Percentiles rank a stretch among this genome's conserved stretches.
These are phyloP conservation scores for Elgaria multicarinata DNA, from an alignment of 2,113 vertebrate species.

Conservation along the genomic window DNA sequence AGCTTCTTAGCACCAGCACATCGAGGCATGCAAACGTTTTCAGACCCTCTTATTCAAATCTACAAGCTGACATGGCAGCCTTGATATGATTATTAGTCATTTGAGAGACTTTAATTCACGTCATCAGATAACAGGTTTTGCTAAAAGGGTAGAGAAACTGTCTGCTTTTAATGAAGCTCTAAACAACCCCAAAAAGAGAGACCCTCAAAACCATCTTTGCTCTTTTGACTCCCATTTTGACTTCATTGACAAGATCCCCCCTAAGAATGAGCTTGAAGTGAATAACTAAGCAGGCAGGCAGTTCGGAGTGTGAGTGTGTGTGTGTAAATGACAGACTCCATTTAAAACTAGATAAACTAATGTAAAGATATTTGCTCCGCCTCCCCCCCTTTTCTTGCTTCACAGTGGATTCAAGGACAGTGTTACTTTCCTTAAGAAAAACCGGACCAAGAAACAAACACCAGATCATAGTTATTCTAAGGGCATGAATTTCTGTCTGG, in stretches of 20 bases:
- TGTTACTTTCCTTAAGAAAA: background rate
- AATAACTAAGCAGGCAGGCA: constrained; percentile 76
- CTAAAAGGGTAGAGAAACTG: constrained; percentile 91
- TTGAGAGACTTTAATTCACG: constrained; percentile 94
- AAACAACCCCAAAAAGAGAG: constrained; percentile 69
- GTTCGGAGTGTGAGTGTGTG: background rate
- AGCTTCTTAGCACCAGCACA: constrained; percentile 96
- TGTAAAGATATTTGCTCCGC: constrained; percentile 22
- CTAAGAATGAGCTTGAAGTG: constrained; percentile 77
- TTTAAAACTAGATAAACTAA: constrained; percentile 62
- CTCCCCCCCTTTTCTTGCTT: constrained; percentile 41
- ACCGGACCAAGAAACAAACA: constrained; percentile 36
- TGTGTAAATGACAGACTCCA: constrained; percentile 23
- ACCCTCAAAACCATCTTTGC: constrained; percentile 75
- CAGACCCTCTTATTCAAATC: constrained; percentile 99
- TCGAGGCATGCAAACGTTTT: constrained; percentile 96
- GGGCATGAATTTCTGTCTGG: background rate
- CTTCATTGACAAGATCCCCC: constrained; percentile 81
- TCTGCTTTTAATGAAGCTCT: constrained; percentile 90
- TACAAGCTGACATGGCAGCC: constrained; percentile 96
- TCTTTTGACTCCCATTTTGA: constrained; percentile 73
- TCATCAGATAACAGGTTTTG: constrained; percentile 93
- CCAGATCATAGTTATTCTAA: constrained; percentile 29
- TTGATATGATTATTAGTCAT: constrained; percentile 99
- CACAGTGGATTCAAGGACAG: constrained; percentile 29